Percentiles rank a stretch among this genome's conserved stretches.
phyloP scores from a whole-genome alignment of 2,888 invertebrate genomes.

The Seladonia tumulorum region DNA sequence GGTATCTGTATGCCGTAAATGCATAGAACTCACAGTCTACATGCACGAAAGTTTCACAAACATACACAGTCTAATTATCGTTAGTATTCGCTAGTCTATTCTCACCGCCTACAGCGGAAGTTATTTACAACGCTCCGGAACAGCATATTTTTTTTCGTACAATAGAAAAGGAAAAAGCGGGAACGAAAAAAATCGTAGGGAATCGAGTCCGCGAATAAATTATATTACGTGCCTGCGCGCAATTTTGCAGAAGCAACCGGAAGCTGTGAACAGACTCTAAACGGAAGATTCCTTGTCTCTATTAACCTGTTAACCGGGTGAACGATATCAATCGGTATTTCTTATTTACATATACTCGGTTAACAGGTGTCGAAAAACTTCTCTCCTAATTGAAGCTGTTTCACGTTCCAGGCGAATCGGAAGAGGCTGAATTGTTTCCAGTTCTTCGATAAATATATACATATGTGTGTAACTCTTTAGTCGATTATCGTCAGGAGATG shows the following conservation, averaged over 20 bases:
- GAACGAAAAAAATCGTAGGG: slow-evolving; percentile 2
- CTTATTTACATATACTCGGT: background rate
- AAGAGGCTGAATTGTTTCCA: background rate
- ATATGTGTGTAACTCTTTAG: background rate
- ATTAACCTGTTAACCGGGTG: background rate
- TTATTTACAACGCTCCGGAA: slow-evolving; percentile 5
- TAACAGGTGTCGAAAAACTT: background rate
- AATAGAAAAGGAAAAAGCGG: background rate
- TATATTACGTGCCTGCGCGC: slow-evolving; percentile 50
- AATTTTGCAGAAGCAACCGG: slow-evolving; percentile 28
- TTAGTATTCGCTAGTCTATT: background rate
- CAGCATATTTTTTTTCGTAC: background rate
- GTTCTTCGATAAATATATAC: background rate
- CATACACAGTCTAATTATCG: background rate
- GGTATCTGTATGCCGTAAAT: slow-evolving; percentile 10
- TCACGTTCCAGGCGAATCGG: background rate
- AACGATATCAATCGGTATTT: too few relatives aligned
- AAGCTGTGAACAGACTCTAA: slow-evolving; percentile 11
- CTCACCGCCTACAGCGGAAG: background rate
- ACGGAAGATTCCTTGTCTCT: background rate
- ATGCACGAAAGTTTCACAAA: background rate
- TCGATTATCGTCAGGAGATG: slow-evolving; percentile 17
- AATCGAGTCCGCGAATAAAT: slow-evolving; percentile 48
- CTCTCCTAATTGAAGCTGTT: background rate
- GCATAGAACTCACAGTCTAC: slow-evolving; percentile 3